These are phyloP conservation scores for Cremastinae sp. DNA, from an alignment of 2,888 invertebrate genomes.

Conservation along the genomic window DNA sequence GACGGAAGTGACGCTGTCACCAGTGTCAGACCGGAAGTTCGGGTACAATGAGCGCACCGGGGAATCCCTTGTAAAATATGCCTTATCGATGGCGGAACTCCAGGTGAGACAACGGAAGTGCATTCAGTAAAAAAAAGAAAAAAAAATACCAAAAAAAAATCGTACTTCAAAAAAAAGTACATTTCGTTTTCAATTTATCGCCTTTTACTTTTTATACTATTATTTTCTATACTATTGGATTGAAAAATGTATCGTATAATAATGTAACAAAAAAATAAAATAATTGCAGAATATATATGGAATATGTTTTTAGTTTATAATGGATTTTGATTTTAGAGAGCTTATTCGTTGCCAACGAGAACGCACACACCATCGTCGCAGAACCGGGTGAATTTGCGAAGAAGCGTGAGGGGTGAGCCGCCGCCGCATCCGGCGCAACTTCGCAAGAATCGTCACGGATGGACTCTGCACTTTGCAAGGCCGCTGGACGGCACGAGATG, in stretches of 20 bases:
- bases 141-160: not conserved
- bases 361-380: conserved; percentile 76
- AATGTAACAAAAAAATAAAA: too few species aligned
- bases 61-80: conserved; percentile 65
- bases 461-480: conserved; percentile 76
- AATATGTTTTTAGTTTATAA: too few species aligned
- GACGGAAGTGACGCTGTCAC: conserved; percentile 35
- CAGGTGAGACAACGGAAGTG: conserved; percentile 66
- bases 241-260: too few species aligned
- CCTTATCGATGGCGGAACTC: conserved; percentile 69
- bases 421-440: conserved; percentile 76
- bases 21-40: conserved; percentile 30
- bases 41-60: conserved; percentile 22
- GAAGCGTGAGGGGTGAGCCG: conserved; percentile 77
- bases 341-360: conserved; percentile 76
- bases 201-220: too few species aligned
- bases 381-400: conserved; percentile 76
- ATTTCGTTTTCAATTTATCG: too few species aligned
- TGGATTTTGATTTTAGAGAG: conserved; percentile 74
- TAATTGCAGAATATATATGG: not conserved
- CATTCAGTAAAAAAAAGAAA: not conserved
- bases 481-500: conserved; percentile 73
- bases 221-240: too few species aligned
- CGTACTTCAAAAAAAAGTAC: too few species aligned
- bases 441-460: conserved; percentile 77